Conservation (phyloP, 2,888 invertebrate species). For the Tetragonisca angustula region DNA sequence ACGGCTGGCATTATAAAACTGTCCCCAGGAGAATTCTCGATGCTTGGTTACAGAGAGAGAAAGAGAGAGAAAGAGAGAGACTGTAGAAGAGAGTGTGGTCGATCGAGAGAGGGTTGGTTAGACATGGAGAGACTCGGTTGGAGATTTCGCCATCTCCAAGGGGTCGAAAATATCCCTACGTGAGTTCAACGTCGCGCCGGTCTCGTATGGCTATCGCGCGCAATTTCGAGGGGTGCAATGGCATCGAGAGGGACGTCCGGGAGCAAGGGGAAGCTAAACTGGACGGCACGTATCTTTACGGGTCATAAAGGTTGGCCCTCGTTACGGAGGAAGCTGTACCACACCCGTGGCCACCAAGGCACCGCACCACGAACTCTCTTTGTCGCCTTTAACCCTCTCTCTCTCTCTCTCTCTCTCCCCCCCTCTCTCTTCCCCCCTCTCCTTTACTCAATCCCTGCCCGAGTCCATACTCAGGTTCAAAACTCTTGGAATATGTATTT, state of each 20-base stretch:
- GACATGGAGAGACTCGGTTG: slow-evolving; percentile 64
- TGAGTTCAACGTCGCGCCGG: slow-evolving; percentile 67
- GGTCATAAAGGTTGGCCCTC: slow-evolving; percentile 83
- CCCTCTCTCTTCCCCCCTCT: background rate
- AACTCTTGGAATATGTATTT: no score
- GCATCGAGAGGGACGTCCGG: slow-evolving; percentile 16
- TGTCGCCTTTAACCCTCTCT: slow-evolving; percentile 69
- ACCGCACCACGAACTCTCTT: slow-evolving; percentile 78
- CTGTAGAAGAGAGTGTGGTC: slow-evolving; percentile 37
- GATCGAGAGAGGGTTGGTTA: slow-evolving; percentile 46
- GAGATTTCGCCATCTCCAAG: slow-evolving; percentile 77
- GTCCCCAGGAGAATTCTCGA: slow-evolving; percentile 72
- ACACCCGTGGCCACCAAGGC: slow-evolving; percentile 83
- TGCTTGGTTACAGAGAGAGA: slow-evolving; percentile 23
- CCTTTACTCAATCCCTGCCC: no score
- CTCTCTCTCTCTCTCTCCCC: no score
- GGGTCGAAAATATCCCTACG: slow-evolving; percentile 72
- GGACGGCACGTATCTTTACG: slow-evolving; percentile 84
- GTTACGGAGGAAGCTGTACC: slow-evolving; percentile 81
- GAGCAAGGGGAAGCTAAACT: slow-evolving; percentile 73
- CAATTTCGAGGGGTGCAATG: slow-evolving; percentile 55
- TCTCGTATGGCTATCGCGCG: slow-evolving; percentile 55
- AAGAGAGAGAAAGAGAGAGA: slow-evolving; percentile 38
- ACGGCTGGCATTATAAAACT: slow-evolving; percentile 79
- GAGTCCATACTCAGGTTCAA: no score